phyloP scores from a whole-genome alignment of 2,888 invertebrate genomes.

The Diplolepis rosae region DNA sequence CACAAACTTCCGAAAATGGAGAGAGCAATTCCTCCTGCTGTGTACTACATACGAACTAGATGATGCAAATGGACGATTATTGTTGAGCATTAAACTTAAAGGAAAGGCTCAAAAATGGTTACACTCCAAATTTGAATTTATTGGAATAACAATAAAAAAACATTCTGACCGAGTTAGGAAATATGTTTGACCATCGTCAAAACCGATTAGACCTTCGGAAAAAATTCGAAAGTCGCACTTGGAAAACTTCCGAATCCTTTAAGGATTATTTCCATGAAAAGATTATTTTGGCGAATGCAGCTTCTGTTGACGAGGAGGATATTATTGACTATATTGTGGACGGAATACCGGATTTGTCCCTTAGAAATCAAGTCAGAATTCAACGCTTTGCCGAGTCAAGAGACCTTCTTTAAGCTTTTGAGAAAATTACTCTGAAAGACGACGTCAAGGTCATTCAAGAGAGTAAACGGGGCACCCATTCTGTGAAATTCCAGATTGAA shows the following conservation, averaged over 20 bases:
- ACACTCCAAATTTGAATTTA: conserved; percentile 45
- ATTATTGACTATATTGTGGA: not conserved
- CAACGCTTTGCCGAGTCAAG: not conserved
- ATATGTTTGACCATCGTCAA: conserved; percentile 1
- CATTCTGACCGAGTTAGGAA: not conserved
- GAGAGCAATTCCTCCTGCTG: conserved; percentile 41
- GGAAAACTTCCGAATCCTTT: conserved; percentile 23
- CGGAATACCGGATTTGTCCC: not conserved
- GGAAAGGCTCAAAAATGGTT: conserved; percentile 45
- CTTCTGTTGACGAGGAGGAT: not conserved
- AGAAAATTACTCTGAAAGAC: not conserved
- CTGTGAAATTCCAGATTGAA: not conserved
- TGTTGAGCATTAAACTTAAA: conserved; percentile 42
- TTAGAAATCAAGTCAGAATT: not conserved
- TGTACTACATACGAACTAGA: conserved; percentile 36
- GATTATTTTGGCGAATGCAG: conserved; percentile 6
- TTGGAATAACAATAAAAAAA: conserved; percentile 17
- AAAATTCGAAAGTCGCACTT: not conserved
- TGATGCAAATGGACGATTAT: conserved; percentile 37
- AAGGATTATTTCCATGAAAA: conserved; percentile 10
- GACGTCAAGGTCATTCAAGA: not conserved
- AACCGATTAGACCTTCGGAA: not conserved
- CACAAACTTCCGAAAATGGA: conserved; percentile 41
- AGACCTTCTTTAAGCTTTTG: not conserved
- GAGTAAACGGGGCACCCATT: not conserved